Evolutionary conservation across 2,888 invertebrate genomes (phyloP), one percentile per base, ranked within the genome.

Genomic region (Oligia fasciuncula): DNA sequence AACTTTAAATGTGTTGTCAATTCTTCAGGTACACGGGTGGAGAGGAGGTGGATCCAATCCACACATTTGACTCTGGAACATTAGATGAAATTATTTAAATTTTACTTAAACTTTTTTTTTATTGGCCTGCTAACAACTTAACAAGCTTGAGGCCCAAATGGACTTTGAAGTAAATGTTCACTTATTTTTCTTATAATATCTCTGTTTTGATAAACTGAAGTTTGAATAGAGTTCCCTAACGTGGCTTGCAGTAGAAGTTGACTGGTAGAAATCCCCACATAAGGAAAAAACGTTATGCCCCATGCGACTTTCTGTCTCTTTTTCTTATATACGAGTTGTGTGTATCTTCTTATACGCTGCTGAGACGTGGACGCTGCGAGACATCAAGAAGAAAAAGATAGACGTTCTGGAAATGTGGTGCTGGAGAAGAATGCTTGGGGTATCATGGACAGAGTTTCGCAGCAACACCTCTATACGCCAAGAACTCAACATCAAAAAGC

Each of bases 21-120:
- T 95, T 99, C 99, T 94, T 99, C 99, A 2, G 99, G 99, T 81
- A 99, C 97, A 84, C 98, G 97, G 57, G 98, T 98, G 40, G 99
- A 99, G 81, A 99, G 97, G 90, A 98, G 98, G 62, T 98, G 98
- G 89, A 99, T 98, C 98, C 99, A 99, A 94, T 99, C 99, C 23
- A 99, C 98, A 92, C 98, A 98, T 97, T 99, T 99, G 69, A 98
- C 93, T 91, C 97, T 97, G 90, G 70, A 94, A 93, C 40, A 67
- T 51, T n/a, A 65, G 4, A 72, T 40, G 1, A 40, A 8, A 29
- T 4, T n/a, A 46, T 46, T n/a, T 2, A n/a, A 63, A 0, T 3
- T 57, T 51, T 35, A 11, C 8, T 8, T 19, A 11, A 6, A 13
- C 1, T 23, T 14, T 35, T 69, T 69, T 29, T 35, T 35, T 14